A percentile compares a stretch with the other conserved stretches of the same genome.
Evolutionary conservation across 2,888 invertebrate species (phyloP).

Genomic region (Synergus gifuensis): DNA sequence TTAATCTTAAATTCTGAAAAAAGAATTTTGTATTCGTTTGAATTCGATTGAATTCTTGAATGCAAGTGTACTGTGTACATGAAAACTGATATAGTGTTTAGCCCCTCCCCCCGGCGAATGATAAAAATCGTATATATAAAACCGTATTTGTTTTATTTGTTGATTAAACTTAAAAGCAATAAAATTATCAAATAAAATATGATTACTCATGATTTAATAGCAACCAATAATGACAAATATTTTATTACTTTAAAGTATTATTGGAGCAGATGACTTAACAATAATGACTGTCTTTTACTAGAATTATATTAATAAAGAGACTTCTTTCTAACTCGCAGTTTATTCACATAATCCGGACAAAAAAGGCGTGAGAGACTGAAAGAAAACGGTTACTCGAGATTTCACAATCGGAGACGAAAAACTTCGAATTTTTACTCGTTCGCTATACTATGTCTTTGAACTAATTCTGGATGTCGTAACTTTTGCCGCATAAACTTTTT

Average conservation of each 20-base stretch:
- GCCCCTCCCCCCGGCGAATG: too few relatives aligned
- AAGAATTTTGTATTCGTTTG: too few relatives aligned
- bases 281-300: background rate
- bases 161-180: too few relatives aligned
- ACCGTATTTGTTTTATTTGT: too few relatives aligned
- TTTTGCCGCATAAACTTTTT: constrained; percentile 32
- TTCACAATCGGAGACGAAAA: background rate
- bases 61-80: too few relatives aligned
- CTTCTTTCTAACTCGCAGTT: background rate
- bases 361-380: background rate
- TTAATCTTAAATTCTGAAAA: too few relatives aligned
- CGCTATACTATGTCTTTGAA: constrained; percentile 32
- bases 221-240: too few relatives aligned
- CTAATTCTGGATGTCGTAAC: constrained; percentile 29
- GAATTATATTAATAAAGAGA: background rate
- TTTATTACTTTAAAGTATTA: background rate
- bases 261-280: background rate
- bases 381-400: background rate
- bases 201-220: too few relatives aligned
- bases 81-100: too few relatives aligned
- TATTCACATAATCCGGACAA: background rate
- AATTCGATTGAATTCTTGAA: too few relatives aligned
- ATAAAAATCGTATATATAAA: too few relatives aligned
- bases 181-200: too few relatives aligned
- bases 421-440: background rate